Evolutionary conservation across 2,888 invertebrate genomes (phyloP).

Genomic region (Sepiola atlantica): DNA sequence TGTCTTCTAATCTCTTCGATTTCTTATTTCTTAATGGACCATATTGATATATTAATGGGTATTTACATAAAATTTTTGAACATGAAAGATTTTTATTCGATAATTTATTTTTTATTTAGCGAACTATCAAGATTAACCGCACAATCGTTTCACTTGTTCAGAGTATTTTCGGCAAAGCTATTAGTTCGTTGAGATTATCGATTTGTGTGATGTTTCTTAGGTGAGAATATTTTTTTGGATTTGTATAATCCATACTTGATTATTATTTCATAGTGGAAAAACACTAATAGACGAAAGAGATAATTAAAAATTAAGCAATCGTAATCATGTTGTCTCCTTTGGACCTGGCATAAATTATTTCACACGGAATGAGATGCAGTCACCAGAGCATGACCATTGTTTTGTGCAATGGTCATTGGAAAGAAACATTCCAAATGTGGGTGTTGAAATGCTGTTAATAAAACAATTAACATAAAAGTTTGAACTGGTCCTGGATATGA

Average conservation of each 20-base stretch:
- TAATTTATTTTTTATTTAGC: not conserved
- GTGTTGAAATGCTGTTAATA: not conserved
- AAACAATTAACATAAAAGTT: too few species aligned
- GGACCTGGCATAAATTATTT: not conserved
- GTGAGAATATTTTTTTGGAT: not conserved
- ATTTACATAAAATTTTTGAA: not conserved
- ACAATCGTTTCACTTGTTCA: not conserved
- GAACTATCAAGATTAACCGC: not conserved
- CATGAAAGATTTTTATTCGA: not conserved
- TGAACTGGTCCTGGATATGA: too few species aligned
- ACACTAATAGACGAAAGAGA: not conserved
- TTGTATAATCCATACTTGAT: not conserved
- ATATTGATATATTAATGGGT: slow-evolving; percentile 32
- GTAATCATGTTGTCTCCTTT: not conserved
- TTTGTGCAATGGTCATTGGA: not conserved
- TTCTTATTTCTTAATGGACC: not conserved
- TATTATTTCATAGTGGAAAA: not conserved
- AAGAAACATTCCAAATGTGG: not conserved
- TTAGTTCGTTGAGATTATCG: not conserved
- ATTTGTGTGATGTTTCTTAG: not conserved
- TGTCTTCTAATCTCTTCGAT: not conserved
- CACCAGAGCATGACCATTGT: not conserved
- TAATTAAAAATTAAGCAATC: slow-evolving; percentile 16
- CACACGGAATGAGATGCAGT: not conserved
- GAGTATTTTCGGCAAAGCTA: not conserved